phyloP scores from a whole-genome alignment of 2,797 vertebrate species.

The Sebastes trivittatus region DNA sequence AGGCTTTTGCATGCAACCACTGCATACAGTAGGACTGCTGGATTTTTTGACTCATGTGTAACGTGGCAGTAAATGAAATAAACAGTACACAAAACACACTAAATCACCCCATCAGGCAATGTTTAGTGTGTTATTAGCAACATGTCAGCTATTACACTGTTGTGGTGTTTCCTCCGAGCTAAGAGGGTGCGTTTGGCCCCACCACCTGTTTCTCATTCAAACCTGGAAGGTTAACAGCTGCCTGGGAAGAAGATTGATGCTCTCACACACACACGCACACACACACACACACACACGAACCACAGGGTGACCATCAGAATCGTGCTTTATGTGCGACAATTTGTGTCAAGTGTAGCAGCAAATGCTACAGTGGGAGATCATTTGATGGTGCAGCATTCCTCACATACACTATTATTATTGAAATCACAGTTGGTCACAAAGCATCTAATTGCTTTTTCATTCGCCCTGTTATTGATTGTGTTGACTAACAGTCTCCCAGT shows the following conservation, averaged over 20 bases:
- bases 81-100: slow-evolving; percentile 16
- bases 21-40: neutral
- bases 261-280: neutral
- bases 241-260: slow-evolving; percentile 49
- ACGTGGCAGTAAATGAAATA: slow-evolving; percentile 32
- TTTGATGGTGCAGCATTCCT: neutral
- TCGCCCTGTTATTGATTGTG: slow-evolving; percentile 42
- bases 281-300: neutral
- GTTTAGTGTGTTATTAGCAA: slow-evolving; percentile 54
- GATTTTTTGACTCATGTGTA: slow-evolving; percentile 1
- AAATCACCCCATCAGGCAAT: slow-evolving; percentile 37
- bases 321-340: slow-evolving; percentile 26
- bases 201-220: slow-evolving; percentile 74
- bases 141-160: slow-evolving; percentile 54
- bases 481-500: slow-evolving; percentile 12
- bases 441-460: slow-evolving; percentile 50
- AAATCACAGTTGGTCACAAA: slow-evolving; percentile 35
- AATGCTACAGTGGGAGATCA: slow-evolving; percentile 1
- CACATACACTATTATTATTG: slow-evolving; percentile 4
- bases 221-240: slow-evolving; percentile 69
- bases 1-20: neutral
- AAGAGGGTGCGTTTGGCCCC: slow-evolving; percentile 35
- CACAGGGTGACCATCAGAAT: slow-evolving; percentile 12
- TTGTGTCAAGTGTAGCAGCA: slow-evolving; percentile 42
- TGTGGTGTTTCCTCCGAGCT: slow-evolving; percentile 37